Evolutionary conservation across 2,888 invertebrate species (phyloP).

Genomic region (Pristionchus entomophagus): DNA sequence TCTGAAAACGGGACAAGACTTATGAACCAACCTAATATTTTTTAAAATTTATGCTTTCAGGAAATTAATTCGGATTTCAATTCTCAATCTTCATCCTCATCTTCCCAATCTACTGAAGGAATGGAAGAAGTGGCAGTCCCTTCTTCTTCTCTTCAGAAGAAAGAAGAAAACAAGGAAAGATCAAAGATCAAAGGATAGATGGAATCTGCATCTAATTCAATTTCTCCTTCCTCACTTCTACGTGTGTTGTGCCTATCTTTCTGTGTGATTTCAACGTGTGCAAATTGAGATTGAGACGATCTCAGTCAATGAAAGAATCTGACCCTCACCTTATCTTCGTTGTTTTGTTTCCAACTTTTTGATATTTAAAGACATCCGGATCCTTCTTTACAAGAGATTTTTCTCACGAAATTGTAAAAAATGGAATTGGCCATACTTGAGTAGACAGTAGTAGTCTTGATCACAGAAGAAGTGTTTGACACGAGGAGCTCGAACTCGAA

Average conservation of each 20-base stretch:
- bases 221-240: not conserved
- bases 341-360: not conserved
- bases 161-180: constrained; percentile 22
- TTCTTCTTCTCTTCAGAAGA: not conserved
- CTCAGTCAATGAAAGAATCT: constrained; percentile 14
- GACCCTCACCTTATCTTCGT: not conserved
- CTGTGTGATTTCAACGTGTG: not conserved
- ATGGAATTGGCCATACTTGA: constrained; percentile 84
- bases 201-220: not conserved
- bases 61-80: not conserved
- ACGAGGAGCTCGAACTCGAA: constrained; percentile 79
- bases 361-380: too few species aligned
- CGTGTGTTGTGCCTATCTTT: not conserved
- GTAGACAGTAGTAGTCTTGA: constrained; percentile 84
- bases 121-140: not conserved
- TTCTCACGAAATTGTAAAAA: too few species aligned
- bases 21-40: too few species aligned
- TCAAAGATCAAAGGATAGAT: constrained; percentile 31
- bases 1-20: too few species aligned
- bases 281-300: not conserved
- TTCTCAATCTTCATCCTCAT: constrained; percentile 2
- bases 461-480: constrained; percentile 80
- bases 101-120: not conserved
- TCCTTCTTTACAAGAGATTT: too few species aligned
- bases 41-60: not conserved